Evolutionary conservation across 2,888 invertebrate genomes (phyloP), one percentile per base, ranked within the genome.

Genomic region (Loripinus fragilis): DNA sequence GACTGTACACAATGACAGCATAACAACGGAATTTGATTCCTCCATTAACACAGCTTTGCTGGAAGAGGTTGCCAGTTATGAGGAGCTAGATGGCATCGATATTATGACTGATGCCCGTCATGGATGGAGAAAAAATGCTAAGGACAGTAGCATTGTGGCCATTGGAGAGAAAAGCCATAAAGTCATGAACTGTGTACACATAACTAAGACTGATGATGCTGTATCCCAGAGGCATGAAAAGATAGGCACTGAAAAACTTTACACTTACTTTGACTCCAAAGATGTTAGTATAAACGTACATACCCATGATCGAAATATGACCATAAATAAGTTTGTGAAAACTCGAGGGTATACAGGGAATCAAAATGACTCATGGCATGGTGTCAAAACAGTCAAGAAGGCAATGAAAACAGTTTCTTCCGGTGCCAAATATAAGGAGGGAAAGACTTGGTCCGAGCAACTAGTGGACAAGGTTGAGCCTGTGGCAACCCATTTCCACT

Each of bases 361-460:
- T 25, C 76, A 80, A 66, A 71, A 76, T 71, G 76, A 74, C 41
- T n/a, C 42, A 3, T 74, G 74, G 68, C 80, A 80, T 71, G 74
- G 71, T n/a, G 74, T 74, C 2, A 76, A 73, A 71, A 7, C 67
- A 42, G 35, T 80, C 2, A 74, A 80, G 66, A 64, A 55, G 41
- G 74, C 70, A 25, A 25, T 76, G 30, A 48, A 60, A 60, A 60
- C 52, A 17, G n/a, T 71, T 23, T 65, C 76, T 10, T 38, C 74
- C 5, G 76, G 74, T 55, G 48, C 76, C 48, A 55, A 60, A 45
- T 66, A 66, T n/a, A 30, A 33, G 17, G 68, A 80, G 23, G 73
- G 80, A 17, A 71, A 64, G 38, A 50, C 69, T 8, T 80, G 67
- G 74, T 74, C 67, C 2, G 41, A 55, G 17, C 20, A 76, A 23